These are phyloP conservation scores for Trididemnum clinides DNA, from an alignment of 23 tunicate species.

Conservation along the genomic window DNA sequence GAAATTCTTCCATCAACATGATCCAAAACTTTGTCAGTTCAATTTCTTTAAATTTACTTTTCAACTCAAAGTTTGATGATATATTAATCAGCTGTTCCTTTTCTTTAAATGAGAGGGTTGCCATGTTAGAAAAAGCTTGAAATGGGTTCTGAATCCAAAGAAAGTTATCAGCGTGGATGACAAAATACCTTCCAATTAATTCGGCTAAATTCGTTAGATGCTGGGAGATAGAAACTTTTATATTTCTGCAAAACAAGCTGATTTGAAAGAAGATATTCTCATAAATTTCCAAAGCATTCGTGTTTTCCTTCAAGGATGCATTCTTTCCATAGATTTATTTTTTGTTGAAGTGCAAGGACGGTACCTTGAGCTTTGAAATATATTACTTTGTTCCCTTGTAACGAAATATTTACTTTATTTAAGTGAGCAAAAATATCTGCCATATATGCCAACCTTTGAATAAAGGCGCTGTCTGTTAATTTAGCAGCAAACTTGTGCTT, in stretches of 20 bases:
- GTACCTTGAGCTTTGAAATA: constrained; percentile 21
- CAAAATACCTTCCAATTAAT: constrained; percentile 19
- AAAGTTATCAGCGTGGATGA: constrained; percentile 21
- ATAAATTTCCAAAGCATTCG: constrained; percentile 34
- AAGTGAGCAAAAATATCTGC: constrained; percentile 17
- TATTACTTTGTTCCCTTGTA: constrained; percentile 32
- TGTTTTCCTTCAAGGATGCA: constrained; percentile 35
- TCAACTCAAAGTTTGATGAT: constrained; percentile 22
- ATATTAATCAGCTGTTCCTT: constrained; percentile 23
- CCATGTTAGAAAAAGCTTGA: constrained; percentile 32
- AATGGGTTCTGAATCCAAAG: constrained; percentile 30
- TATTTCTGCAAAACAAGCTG: constrained; percentile 28
- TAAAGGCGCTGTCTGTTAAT: constrained; percentile 29
- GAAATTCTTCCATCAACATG: constrained; percentile 35
- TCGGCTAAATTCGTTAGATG: constrained; percentile 37
- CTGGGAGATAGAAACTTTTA: constrained; percentile 29
- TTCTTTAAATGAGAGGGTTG: constrained; percentile 21
- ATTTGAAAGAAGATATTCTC: constrained; percentile 28
- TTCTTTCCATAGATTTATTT: constrained; percentile 31
- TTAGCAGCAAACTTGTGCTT: constrained; percentile 33
- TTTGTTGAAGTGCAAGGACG: constrained; percentile 26
- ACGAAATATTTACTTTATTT: constrained; percentile 27
- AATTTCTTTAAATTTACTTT: constrained; percentile 19
- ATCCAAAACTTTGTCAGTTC: constrained; percentile 24
- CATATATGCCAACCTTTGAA: constrained; percentile 27